Evolutionary conservation across 2,797 vertebrate species (phyloP).

Genomic region (Tolypeutes matacus): DNA sequence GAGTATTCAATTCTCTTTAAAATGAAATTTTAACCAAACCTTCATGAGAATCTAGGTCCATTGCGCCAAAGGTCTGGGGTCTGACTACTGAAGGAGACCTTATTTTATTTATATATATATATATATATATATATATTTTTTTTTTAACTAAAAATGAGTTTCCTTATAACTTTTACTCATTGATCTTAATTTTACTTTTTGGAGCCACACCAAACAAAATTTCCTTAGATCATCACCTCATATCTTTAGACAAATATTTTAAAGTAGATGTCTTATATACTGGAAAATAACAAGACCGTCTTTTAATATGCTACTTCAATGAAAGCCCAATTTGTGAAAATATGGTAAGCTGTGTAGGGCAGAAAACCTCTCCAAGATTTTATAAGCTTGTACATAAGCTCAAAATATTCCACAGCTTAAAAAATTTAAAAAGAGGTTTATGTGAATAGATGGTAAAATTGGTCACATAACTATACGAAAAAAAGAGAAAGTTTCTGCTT

Average conservation of each 20-base stretch:
- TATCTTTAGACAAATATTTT: neutral
- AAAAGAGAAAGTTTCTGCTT: neutral
- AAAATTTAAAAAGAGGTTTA: neutral
- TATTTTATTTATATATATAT: neutral
- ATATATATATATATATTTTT: too few species aligned
- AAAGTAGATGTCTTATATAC: neutral
- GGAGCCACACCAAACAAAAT: neutral
- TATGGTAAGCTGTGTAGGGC: neutral
- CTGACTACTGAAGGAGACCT: neutral
- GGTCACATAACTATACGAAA: neutral
- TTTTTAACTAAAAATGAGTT: neutral
- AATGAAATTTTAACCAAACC: slow-evolving; percentile 25
- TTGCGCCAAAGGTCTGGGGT: neutral
- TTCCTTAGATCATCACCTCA: neutral
- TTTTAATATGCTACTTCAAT: slow-evolving; percentile 45
- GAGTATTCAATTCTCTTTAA: slow-evolving; percentile 37
- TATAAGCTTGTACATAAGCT: neutral
- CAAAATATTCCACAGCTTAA: slow-evolving; percentile 23
- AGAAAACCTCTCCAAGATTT: neutral
- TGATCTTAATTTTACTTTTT: slow-evolving; percentile 16
- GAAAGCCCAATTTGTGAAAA: slow-evolving; percentile 38
- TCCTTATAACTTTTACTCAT: slow-evolving; percentile 8
- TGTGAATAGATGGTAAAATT: neutral
- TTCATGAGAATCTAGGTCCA: slow-evolving; percentile 20
- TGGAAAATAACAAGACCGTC: slow-evolving; percentile 9